Evolutionary conservation across 2,113 vertebrate genomes (phyloP), one percentile per base, ranked within the genome.

Genomic region (Pseudopodoces humilis): DNA sequence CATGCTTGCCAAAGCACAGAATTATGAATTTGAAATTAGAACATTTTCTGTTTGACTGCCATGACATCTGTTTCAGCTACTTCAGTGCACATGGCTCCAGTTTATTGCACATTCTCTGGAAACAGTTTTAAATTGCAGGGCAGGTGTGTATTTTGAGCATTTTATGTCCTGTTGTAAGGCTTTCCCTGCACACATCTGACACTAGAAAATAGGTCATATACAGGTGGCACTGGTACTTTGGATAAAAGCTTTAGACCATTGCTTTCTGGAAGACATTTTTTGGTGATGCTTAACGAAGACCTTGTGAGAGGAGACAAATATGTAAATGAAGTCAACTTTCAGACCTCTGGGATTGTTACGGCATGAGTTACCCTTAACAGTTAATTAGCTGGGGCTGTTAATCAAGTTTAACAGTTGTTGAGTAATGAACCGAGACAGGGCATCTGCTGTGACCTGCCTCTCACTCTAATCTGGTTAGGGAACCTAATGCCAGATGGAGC

Each of bases 341-440:
- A 95, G 96, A 94, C 97, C 96, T 96, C 88, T 94, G 97, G 97
- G 97, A 97, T 95, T 92, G 92, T 97, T 97, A 90, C 63, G 96
- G 84, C 72, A 75, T 63, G 92, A 97, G 97, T 97, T 98, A 91
- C 96, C 96, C 96, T 97, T 96, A 98, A 93, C 90, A 97, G 92
- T 92, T 96, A 98, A 97, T 98, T 98, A 98, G 93, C 96, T 81
- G 72, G 92, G 93, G 74, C 83, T 97, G 86, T 98, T 98, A 98
- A 98, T 98, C 97, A 98, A 52, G 58, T 92, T 97, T 97, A 98
- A 95, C 97, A 98, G 97, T 98, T 98, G 98, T 95, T 97, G 97
- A 96, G 95, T 98, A 98, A 98, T 98, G 97, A 98, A 95, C 96
- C 67, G 65, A 98, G 97, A 97, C 97, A 95, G 92, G 96, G 97